Percentiles rank a stretch among this genome's conserved stretches.
phyloP scores from a whole-genome alignment of 2,797 vertebrate species.

The Spondyliosoma cantharus region DNA sequence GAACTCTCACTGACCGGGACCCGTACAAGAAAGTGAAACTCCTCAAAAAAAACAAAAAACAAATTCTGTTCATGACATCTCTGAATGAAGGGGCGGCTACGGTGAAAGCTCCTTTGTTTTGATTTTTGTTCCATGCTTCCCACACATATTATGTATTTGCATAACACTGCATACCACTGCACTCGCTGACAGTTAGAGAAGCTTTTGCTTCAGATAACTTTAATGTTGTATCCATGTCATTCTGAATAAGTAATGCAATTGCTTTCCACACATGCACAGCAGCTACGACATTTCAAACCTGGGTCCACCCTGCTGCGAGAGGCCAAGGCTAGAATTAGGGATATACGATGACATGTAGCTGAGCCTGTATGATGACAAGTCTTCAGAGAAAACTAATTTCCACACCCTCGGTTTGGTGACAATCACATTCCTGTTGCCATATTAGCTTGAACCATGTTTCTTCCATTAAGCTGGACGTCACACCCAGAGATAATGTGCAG shows the following conservation, averaged over 20 bases:
- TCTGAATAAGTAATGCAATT: constrained; percentile 3
- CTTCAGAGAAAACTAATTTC: not conserved
- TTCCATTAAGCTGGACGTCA: constrained; percentile 27
- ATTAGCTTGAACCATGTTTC: constrained; percentile 20
- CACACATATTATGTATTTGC: constrained; percentile 47
- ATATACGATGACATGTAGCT: constrained; percentile 54
- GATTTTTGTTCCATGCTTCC: constrained; percentile 44
- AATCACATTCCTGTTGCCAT: constrained; percentile 46
- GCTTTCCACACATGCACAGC: not conserved
- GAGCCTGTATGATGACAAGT: constrained; percentile 61
- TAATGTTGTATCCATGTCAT: constrained; percentile 26
- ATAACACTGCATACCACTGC: constrained; percentile 22
- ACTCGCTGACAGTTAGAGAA: constrained; percentile 3
- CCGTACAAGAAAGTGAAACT: constrained; percentile 24
- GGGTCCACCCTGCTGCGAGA: constrained; percentile 37
- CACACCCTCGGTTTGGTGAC: constrained; percentile 53
- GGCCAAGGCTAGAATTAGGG: constrained; percentile 36
- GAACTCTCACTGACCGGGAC: constrained; percentile 44
- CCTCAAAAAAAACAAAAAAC: constrained; percentile 23
- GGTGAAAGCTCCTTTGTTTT: constrained; percentile 64
- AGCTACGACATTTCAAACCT: constrained; percentile 31
- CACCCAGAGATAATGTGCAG: constrained; percentile 38
- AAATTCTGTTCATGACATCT: constrained; percentile 45
- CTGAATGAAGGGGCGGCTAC: constrained; percentile 34
- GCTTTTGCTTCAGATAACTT: constrained; percentile 6